Percentiles rank a stretch among this genome's conserved stretches.
phyloP scores from a whole-genome alignment of 2,797 vertebrate species.

The Denticeps clupeoides region DNA sequence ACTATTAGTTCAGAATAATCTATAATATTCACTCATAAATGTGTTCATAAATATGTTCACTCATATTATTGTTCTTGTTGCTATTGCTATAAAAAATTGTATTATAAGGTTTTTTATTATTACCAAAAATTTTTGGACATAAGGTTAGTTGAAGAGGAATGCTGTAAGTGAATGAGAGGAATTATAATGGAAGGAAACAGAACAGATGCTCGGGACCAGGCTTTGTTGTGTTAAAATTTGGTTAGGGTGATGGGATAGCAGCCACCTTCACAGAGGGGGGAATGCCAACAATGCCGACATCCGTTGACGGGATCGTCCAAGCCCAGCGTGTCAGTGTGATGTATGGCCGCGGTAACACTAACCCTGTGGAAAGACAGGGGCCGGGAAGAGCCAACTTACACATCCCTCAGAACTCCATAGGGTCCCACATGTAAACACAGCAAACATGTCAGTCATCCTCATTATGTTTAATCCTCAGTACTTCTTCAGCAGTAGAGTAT shows the following conservation, averaged over 20 bases:
- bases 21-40: no score
- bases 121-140: no score
- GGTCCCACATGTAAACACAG: constrained; percentile 57
- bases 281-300: constrained; percentile 49
- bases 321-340: constrained; percentile 55
- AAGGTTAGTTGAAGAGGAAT: no score
- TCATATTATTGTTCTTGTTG: no score
- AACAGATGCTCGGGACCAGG: background rate
- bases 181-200: no score
- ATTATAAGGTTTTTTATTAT: no score
- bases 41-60: no score
- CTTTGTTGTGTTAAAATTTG: background rate
- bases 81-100: no score
- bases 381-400: constrained; percentile 36
- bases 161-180: no score
- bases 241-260: constrained; percentile 1
- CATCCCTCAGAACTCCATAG: constrained; percentile 42
- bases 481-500: no score
- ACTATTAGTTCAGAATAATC: no score
- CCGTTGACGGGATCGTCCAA: constrained; percentile 42
- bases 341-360: constrained; percentile 60
- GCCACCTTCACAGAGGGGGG: constrained; percentile 37
- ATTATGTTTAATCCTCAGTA: constrained; percentile 39
- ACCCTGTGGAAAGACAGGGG: constrained; percentile 39
- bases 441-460: constrained; percentile 46